These are phyloP conservation scores for Eustalomyia histrio DNA, from an alignment of 2,888 invertebrate species.

Conservation along the genomic window DNA sequence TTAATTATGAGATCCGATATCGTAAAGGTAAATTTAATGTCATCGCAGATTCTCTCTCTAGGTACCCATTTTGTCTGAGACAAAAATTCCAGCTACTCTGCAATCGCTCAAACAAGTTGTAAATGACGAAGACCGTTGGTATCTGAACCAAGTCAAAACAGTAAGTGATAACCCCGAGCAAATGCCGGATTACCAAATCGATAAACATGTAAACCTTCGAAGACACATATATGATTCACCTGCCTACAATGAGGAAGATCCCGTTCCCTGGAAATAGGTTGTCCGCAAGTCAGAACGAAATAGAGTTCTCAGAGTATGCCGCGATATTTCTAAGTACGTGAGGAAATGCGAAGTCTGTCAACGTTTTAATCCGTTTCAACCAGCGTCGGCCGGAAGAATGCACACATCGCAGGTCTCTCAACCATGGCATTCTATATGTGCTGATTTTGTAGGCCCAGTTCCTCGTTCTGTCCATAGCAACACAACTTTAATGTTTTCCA, in stretches of 20 bases:
- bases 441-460: no score
- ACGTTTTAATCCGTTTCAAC: constrained; percentile 27
- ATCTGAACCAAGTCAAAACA: neutral
- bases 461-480: constrained; percentile 28
- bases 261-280: constrained; percentile 10
- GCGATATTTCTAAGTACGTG: constrained; percentile 15
- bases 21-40: constrained; percentile 37
- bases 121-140: neutral
- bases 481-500: neutral
- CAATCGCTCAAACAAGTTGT: neutral
- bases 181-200: constrained; percentile 12
- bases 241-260: constrained; percentile 10
- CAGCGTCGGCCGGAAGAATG: constrained; percentile 15
- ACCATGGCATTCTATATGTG: no score
- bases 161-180: neutral
- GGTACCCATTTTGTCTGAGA: neutral
- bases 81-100: neutral
- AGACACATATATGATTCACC: constrained; percentile 2
- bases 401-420: neutral
- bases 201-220: constrained; percentile 9
- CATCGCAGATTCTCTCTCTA: constrained; percentile 37
- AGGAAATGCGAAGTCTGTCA: constrained; percentile 19
- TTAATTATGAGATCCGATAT: constrained; percentile 31
- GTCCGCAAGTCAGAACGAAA: neutral
- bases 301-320: constrained; percentile 14